Evolutionary conservation across 1,140 invertebrate species (phyloP).

Genomic region (Drusus annulatus): DNA sequence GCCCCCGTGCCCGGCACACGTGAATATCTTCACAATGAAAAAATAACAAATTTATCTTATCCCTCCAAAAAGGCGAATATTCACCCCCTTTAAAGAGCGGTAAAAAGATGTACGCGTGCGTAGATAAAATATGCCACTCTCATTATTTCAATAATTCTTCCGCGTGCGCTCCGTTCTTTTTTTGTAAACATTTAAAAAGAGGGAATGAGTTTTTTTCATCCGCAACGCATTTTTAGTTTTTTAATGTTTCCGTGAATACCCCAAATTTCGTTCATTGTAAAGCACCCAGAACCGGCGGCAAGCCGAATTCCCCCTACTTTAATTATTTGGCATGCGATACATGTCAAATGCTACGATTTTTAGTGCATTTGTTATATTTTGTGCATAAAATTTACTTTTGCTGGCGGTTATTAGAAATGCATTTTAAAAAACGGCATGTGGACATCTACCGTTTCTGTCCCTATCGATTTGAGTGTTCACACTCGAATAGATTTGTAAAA

Average conservation of each 20-base stretch:
- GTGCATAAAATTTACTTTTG: conserved; percentile 41
- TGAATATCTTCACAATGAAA: conserved; percentile 35
- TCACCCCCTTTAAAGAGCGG: conserved; percentile 45
- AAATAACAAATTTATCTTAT: conserved; percentile 51
- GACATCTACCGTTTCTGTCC: background rate
- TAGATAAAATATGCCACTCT: conserved; percentile 55
- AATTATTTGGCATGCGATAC: conserved; percentile 48
- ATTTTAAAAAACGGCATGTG: conserved; percentile 33
- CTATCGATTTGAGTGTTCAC: conserved; percentile 23
- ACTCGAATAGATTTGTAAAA: conserved; percentile 38
- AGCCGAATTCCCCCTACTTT: conserved; percentile 37
- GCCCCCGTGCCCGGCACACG: conserved; percentile 21
- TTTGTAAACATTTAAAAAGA: conserved; percentile 51
- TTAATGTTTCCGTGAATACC: conserved; percentile 42
- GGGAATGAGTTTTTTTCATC: conserved; percentile 50
- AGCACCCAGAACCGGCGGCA: conserved; percentile 27
- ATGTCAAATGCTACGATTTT: conserved; percentile 52
- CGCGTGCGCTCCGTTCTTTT: conserved; percentile 45
- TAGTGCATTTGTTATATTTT: conserved; percentile 37
- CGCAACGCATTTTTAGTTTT: conserved; percentile 47
- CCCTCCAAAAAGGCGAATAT: conserved; percentile 32
- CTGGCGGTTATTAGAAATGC: conserved; percentile 27
- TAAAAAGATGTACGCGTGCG: conserved; percentile 55
- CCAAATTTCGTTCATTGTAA: conserved; percentile 38
- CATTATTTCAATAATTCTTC: conserved; percentile 57